Evolutionary conservation across 2,888 invertebrate species (phyloP), one percentile per base, ranked within the genome.

Genomic region (Brassicogethes aeneus): DNA sequence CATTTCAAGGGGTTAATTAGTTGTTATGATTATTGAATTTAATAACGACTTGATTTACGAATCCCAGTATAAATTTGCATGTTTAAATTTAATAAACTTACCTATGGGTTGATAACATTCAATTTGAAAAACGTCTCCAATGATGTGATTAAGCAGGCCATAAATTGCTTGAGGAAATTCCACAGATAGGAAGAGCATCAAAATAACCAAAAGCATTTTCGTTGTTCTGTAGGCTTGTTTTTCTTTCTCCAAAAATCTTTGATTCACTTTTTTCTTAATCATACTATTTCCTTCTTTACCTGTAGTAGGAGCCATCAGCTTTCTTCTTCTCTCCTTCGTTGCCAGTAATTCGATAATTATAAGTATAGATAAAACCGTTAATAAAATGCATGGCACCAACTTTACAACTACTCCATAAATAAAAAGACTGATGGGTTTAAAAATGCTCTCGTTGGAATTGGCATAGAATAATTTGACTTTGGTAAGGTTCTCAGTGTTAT

Each of bases 381-480:
- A 70, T 3, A 89, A 81, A 60, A 89, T 73, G 63, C 94, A 90
- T 2, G 94, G 94, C 47, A 94, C 82, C 40, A 95, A 71, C 69
- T 95, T 95, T 53, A 94, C 83, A 46, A 93, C 80, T 10, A 93
- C 86, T 64, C 91, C 86, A 67, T 94, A 94, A 55, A 93, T 83
- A 80, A 88, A 89, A 69, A 90, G 87, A 60, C 89, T 7, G 23
- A 23, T 23, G 5, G 10, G 23, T 23, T 23, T 23, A 10, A 7
- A 23, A 10, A 23, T 7, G 15, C 50, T 48, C 34, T 42, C 36
- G 8, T 47, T 43, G 35, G 53, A 54, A 10, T 42, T 40, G 2
- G 50, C 48, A 15, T 43, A 37, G 39, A 52, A 53, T 2, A 54
- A 40, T 5, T 51, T 56, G 3, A 46, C 39, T 30, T 52, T 54